Base-by-base conservation (phyloP, 2,888 invertebrate species). In the Atethmia centrago region DNA sequence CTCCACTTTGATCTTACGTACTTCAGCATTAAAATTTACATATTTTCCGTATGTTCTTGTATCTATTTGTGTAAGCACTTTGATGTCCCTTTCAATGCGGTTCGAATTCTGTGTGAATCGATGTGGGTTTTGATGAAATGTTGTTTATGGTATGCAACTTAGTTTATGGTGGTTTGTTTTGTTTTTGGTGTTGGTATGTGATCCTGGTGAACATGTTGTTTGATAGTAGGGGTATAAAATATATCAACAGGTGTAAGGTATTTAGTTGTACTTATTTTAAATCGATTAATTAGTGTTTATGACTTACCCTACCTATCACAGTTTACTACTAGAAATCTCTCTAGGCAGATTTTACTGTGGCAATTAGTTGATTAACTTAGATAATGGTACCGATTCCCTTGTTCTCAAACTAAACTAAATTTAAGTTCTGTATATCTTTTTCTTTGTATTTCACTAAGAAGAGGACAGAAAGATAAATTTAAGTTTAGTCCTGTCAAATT, bases 1-100 rank as follows among this genome's bases (percentile, higher is more conserved):
- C 61, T 69, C 51, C 75, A 89, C 96, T 96, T 95, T 96, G 95
- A 96, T 96, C 94, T 94, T 86, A 84, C 56, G 28, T 77, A 67
- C 87, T 83, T 90, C 88, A 90, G 92, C 90, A 93, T 95, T 94
- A 94, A 91, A 94, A 96, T 96, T 96, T 95, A 95, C 96, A 96
- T 96, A 95, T 94, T 93, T 79, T 94, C 92, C 87, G 85, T 87
- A 83, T 81, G 71, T 82, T 69, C 74, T 69, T 85, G 88, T 91
- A 90, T 91, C 91, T 92, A 93, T 95, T 95, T 93, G 92, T 88
- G 79, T 91, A 91, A 86, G 88, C 88, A 89, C 95, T 96, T 96
- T 95, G 95, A 95, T 95, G 94, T 95, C 90, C 91, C 92, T 92
- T 91, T 88, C 90, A 88, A 89, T 90, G 92, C 82, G 91, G 90